A percentile compares a stretch with the other conserved stretches of the same genome.
Conservation (phyloP, 2,113 vertebrate genomes). For the Lampris megalopsis region DNA sequence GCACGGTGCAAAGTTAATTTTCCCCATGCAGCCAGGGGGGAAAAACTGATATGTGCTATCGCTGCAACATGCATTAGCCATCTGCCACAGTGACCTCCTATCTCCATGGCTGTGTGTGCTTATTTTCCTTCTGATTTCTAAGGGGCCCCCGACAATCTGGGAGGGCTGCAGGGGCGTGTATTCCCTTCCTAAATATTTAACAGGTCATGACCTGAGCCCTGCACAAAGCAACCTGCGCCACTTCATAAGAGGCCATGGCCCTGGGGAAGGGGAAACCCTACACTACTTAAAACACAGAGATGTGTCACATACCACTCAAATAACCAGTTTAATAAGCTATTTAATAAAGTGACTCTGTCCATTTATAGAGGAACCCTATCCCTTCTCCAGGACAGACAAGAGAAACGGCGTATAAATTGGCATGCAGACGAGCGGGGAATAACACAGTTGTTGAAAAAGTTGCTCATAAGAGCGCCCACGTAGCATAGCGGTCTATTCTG, state of each 20-base stretch:
- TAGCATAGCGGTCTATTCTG: too few species aligned
- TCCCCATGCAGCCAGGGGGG: not conserved
- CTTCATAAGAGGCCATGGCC: slow-evolving; percentile 64
- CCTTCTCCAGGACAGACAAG: slow-evolving; percentile 17
- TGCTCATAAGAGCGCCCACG: not conserved
- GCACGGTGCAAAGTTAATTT: not conserved
- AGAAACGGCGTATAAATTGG: slow-evolving; percentile 27
- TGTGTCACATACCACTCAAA: slow-evolving; percentile 75
- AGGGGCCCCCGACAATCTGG: slow-evolving; percentile 60
- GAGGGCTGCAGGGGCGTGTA: slow-evolving; percentile 61
- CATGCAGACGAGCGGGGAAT: slow-evolving; percentile 10
- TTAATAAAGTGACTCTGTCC: slow-evolving; percentile 70
- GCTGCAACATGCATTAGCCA: slow-evolving; percentile 12
- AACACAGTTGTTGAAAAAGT: slow-evolving; percentile 36
- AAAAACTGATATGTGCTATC: not conserved
- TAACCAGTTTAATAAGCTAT: slow-evolving; percentile 71
- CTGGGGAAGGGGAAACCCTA: slow-evolving; percentile 66
- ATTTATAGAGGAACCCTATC: slow-evolving; percentile 63
- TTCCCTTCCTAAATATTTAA: slow-evolving; percentile 78
- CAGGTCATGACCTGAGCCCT: slow-evolving; percentile 71
- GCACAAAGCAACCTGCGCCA: slow-evolving; percentile 64
- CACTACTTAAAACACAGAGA: slow-evolving; percentile 75
- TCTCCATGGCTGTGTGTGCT: slow-evolving; percentile 52
- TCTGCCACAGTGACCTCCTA: slow-evolving; percentile 23
- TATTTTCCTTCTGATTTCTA: slow-evolving; percentile 65